Percentiles rank a stretch among this genome's conserved stretches.
Evolutionary conservation across 2,888 invertebrate species (phyloP).

Genomic region (Abscondita cerata): DNA sequence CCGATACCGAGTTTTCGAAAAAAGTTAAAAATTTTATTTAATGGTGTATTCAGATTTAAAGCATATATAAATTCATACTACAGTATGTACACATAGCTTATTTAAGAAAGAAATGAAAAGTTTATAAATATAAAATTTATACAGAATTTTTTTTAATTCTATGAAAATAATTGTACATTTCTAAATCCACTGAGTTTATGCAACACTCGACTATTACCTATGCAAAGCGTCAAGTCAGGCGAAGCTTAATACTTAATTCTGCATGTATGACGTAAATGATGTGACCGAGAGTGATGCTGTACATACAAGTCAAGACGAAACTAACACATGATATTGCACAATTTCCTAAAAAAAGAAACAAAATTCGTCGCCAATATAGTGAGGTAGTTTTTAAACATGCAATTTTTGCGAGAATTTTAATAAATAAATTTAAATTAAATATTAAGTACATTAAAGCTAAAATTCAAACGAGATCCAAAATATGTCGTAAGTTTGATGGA

Average conservation of each 20-base stretch:
- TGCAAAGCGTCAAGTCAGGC: conserved; percentile 29
- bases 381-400: conserved; percentile 28
- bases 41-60: conserved; percentile 33
- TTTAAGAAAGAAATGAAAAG: conserved; percentile 27
- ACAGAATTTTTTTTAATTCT: conserved; percentile 22
- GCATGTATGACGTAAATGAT: conserved; percentile 20
- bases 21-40: not conserved
- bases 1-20: too few species aligned
- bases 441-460: conserved; percentile 26
- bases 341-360: conserved; percentile 13
- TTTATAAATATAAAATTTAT: conserved; percentile 27
- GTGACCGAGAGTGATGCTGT: conserved; percentile 23
- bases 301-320: conserved; percentile 18
- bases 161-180: conserved; percentile 30
- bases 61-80: conserved; percentile 39
- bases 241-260: conserved; percentile 30
- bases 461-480: conserved; percentile 16
- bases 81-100: conserved; percentile 38
- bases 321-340: conserved; percentile 23
- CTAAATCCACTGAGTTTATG: conserved; percentile 30
- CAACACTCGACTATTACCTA: conserved; percentile 31
- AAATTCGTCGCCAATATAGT: conserved; percentile 23
- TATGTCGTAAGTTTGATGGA: conserved; percentile 14
- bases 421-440: conserved; percentile 23
- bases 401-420: conserved; percentile 18